phyloP scores from a whole-genome alignment of 2,113 vertebrate species.

The Psammodynastes pulverulentus region DNA sequence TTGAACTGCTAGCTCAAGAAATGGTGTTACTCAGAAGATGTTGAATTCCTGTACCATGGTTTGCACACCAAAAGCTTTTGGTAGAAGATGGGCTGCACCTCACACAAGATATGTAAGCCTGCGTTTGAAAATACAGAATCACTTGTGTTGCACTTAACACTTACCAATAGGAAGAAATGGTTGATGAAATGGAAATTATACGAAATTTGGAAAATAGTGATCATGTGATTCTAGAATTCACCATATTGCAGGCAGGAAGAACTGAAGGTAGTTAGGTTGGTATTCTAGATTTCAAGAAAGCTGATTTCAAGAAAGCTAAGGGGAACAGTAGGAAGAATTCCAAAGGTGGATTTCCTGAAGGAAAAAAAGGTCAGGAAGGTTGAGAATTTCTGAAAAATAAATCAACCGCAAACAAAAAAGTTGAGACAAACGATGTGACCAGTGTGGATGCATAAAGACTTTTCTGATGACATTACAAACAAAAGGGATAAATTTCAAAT shows the following conservation, averaged over 20 bases:
- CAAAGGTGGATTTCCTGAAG: not conserved
- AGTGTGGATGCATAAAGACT: not conserved
- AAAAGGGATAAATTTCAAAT: not conserved
- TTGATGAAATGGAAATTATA: not conserved
- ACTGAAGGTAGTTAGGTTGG: not conserved
- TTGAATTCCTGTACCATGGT: not conserved
- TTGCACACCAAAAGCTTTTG: not conserved
- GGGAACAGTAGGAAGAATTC: not conserved
- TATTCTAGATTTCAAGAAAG: not conserved
- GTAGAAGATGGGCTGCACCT: not conserved
- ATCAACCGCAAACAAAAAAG: not conserved
- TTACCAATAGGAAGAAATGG: not conserved
- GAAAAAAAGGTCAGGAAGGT: not conserved
- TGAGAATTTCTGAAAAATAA: not conserved
- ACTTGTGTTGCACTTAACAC: not conserved
- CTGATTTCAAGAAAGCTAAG: not conserved
- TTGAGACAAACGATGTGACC: not conserved
- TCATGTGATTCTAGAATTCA: not conserved
- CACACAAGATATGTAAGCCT: not conserved
- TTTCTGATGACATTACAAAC: not conserved
- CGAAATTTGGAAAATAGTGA: not conserved
- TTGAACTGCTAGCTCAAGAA: not conserved
- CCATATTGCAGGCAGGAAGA: not conserved
- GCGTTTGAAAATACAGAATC: not conserved
- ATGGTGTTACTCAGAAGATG: not conserved